A percentile compares a stretch with the other conserved stretches of the same genome.
Evolutionary conservation across 2,797 vertebrate genomes (phyloP).

Genomic region (Taeniopygia guttata): DNA sequence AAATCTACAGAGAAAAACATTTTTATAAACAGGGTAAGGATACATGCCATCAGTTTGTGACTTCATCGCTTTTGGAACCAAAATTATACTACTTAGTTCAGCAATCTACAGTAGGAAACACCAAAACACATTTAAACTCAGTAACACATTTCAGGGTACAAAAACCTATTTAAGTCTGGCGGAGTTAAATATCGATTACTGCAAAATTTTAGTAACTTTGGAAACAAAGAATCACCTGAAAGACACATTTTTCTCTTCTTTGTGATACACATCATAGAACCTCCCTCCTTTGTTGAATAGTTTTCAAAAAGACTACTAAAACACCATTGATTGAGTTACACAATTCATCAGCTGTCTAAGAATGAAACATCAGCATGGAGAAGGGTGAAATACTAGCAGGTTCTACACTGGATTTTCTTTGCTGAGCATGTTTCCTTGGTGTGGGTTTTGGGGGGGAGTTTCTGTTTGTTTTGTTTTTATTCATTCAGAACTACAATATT

Average conservation of each 20-base stretch:
- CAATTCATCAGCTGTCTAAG: background rate
- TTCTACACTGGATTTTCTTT: background rate
- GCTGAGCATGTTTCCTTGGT: background rate
- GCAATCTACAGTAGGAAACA: background rate
- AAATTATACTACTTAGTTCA: background rate
- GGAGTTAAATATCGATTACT: background rate
- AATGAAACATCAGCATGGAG: background rate
- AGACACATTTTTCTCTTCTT: background rate
- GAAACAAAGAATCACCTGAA: background rate
- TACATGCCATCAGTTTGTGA: background rate
- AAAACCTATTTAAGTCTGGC: background rate
- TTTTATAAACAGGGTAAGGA: background rate
- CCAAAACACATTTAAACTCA: background rate
- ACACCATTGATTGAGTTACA: background rate
- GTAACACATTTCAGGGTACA: background rate
- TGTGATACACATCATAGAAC: background rate
- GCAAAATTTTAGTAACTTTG: background rate
- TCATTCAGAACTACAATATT: background rate
- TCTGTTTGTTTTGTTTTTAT: background rate
- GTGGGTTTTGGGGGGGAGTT: background rate
- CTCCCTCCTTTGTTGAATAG: background rate
- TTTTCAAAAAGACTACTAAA: background rate
- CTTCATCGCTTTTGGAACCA: background rate
- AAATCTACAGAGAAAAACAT: background rate
- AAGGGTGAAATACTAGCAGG: background rate